phyloP scores from a whole-genome alignment of 1,140 invertebrate species.

The Cydia strobilella region DNA sequence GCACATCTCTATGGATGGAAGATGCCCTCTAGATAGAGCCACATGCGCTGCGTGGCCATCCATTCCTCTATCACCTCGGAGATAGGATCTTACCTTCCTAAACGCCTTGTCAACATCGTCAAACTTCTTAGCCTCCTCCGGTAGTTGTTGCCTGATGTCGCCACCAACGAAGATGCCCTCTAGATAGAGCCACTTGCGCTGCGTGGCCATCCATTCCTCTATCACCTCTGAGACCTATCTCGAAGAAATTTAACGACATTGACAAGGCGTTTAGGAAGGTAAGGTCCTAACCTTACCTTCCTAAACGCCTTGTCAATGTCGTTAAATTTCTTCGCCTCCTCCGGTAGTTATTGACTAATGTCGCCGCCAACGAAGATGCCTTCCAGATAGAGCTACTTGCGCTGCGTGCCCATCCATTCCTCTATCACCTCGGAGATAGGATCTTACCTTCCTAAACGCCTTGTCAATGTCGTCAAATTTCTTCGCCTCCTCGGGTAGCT shows the following conservation, averaged over 20 bases:
- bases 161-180: constrained; percentile 95
- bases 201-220: constrained; percentile 91
- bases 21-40: constrained; percentile 95
- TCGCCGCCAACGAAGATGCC: constrained; percentile 94
- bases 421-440: constrained; percentile 93
- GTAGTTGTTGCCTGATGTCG: constrained; percentile 91
- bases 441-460: constrained; percentile 83
- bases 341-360: constrained; percentile 90
- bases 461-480: constrained; percentile 95
- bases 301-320: constrained; percentile 90
- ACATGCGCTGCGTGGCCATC: constrained; percentile 91
- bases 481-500: constrained; percentile 92
- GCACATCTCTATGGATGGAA: too few species aligned
- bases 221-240: constrained; percentile 93
- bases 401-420: constrained; percentile 90
- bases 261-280: constrained; percentile 89
- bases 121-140: constrained; percentile 93
- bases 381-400: constrained; percentile 95
- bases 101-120: constrained; percentile 92
- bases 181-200: constrained; percentile 94
- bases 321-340: constrained; percentile 94
- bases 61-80: constrained; percentile 93
- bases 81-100: constrained; percentile 84
- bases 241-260: constrained; percentile 93
- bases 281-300: constrained; percentile 80